Conservation (phyloP, 2,888 invertebrate species). For the Phoenoteleia sp. region DNA sequence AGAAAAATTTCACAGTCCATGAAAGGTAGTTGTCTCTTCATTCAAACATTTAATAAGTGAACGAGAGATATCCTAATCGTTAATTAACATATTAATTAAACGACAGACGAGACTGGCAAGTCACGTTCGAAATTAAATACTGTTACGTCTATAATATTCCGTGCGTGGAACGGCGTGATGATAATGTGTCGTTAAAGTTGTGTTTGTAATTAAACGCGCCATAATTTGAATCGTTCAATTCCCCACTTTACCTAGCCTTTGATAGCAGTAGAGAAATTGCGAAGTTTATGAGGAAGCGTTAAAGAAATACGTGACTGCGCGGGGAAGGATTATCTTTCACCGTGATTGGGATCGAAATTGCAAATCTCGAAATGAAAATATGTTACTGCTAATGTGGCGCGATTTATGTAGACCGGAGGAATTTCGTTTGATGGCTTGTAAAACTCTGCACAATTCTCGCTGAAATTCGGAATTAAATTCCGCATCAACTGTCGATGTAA, state of each 20-base stretch:
- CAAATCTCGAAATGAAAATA: slow-evolving; percentile 38
- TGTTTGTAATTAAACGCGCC: slow-evolving; percentile 45
- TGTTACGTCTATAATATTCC: slow-evolving; percentile 8
- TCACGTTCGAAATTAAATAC: slow-evolving; percentile 36
- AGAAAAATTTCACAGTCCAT: too few species aligned
- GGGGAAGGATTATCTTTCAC: slow-evolving; percentile 13
- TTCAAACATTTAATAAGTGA: background rate
- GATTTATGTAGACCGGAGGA: slow-evolving; percentile 18
- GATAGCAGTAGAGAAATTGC: slow-evolving; percentile 33
- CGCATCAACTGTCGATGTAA: too few species aligned
- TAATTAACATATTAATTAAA: slow-evolving; percentile 32
- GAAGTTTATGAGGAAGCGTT: slow-evolving; percentile 51
- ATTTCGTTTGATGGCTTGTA: slow-evolving; percentile 25
- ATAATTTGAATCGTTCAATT: slow-evolving; percentile 49
- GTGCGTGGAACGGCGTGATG: background rate
- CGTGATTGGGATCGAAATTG: slow-evolving; percentile 7
- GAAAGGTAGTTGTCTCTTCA: too few species aligned
- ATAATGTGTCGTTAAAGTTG: slow-evolving; percentile 46
- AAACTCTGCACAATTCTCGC: background rate
- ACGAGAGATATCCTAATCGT: background rate
- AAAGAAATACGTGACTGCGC: slow-evolving; percentile 50
- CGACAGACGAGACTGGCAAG: background rate
- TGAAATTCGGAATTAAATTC: too few species aligned
- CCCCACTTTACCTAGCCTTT: slow-evolving; percentile 8
- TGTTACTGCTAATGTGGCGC: slow-evolving; percentile 36